Base-by-base conservation (phyloP, 2,113 vertebrate species). In the Ardeotis arabs region DNA sequence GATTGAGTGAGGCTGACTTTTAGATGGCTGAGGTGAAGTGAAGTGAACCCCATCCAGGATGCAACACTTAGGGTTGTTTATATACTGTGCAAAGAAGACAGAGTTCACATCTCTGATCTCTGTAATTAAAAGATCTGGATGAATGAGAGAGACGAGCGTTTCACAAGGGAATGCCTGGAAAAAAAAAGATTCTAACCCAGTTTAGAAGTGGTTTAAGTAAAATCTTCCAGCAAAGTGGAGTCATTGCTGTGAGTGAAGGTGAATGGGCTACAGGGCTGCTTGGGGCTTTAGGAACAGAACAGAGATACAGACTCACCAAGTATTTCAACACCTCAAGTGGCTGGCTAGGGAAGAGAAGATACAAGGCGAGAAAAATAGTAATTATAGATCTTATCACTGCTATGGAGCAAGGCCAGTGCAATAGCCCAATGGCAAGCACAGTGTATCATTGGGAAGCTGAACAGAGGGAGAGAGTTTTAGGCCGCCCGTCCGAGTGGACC, bases 341-440 rank as follows among this genome's bases (percentile, higher is more conserved):
- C 60, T 91, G 70, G 16, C 47, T 80, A 50, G 63, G 44, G 56
- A 82, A 89, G 44, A 78, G 55, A 78, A 77, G 53, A 74, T 39
- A 81, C 24, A 45, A 79, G n/a, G 37, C 35, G 75, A 86, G 82
- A 76, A 87, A 96, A 95, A 91, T 20, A 80, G 41, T 80, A 86
- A 77, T 76, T 92, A 84, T 20, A 88, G 86, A 76, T 94, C n/a
- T 9, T 62, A 79, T 78, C 53, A 67, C 20, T 56, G 63, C 58
- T 75, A 5, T 70, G 81, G 45, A 83, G 67, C 77, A 93, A 93
- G 69, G 41, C 41, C 68, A 75, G 37, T 67, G 74, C 77, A 73
- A 64, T 29, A 91, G 47, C 58, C 49, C 47, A 16, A 4, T 14
- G 59, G 69, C 79, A 88, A 90, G 47, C 55, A n/a, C n/a, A 44